Evolutionary conservation across 1,140 invertebrate species (phyloP).

Genomic region (Camponotus pennsylvanicus): DNA sequence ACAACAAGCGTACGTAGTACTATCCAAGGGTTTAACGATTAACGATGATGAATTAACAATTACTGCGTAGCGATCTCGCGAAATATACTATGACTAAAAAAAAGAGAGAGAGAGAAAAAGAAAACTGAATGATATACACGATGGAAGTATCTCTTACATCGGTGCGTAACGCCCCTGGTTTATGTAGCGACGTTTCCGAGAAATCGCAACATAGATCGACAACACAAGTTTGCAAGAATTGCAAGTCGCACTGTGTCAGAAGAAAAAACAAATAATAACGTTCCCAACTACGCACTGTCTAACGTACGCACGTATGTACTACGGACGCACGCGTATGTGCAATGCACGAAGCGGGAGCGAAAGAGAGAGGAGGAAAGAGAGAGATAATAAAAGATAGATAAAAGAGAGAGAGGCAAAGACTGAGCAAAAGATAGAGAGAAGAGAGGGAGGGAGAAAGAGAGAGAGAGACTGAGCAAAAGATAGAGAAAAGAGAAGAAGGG

Average conservation of each 20-base stretch:
- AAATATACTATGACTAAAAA: neutral
- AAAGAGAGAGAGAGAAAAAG: neutral
- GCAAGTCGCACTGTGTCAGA: neutral
- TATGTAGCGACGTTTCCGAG: neutral
- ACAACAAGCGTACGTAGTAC: neutral
- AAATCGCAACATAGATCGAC: neutral
- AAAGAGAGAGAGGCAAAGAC: too few relatives aligned
- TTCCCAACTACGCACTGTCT: conserved; percentile 55
- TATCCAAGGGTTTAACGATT: neutral
- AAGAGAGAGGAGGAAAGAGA: neutral
- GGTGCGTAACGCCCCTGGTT: conserved; percentile 5
- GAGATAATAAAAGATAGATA: too few relatives aligned
- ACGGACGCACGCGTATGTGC: conserved; percentile 39
- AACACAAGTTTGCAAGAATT: neutral
- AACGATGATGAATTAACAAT: neutral
- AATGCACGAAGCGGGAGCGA: conserved; percentile 14
- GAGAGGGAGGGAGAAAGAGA: neutral
- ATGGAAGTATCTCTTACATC: conserved; percentile 28
- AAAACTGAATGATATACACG: neutral
- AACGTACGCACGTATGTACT: conserved; percentile 39
- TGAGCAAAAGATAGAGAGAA: neutral
- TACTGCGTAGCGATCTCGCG: neutral
- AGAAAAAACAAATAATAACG: conserved; percentile 16
- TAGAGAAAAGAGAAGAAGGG: neutral
- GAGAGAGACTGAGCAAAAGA: neutral